Evolutionary conservation across 2,888 invertebrate species (phyloP).

Genomic region (Limnephilus rhombicus): DNA sequence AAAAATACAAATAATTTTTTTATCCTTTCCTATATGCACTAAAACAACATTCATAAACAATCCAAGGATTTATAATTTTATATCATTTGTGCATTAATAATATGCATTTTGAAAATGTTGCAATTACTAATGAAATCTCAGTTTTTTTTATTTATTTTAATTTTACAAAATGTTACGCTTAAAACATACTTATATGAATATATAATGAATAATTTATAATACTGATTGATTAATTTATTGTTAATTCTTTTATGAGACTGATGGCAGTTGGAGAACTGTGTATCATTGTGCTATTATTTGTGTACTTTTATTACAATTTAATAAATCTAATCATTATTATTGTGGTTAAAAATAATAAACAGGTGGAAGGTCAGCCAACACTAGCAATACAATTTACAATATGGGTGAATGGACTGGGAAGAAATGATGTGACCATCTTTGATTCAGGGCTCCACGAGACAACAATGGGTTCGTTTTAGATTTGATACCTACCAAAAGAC

Average conservation of each 20-base stretch:
- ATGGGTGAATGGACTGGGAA: neutral
- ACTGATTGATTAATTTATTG: neutral
- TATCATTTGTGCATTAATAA: neutral
- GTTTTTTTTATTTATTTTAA: neutral
- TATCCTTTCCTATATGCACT: neutral
- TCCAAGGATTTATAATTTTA: neutral
- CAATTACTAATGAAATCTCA: conserved; percentile 1
- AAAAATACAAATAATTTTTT: neutral
- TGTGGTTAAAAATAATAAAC: neutral
- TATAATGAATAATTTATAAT: neutral
- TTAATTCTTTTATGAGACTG: neutral
- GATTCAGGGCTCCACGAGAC: conserved; percentile 37
- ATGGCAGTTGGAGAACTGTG: neutral
- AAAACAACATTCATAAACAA: conserved; percentile 1
- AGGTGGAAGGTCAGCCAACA: neutral
- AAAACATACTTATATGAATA: conserved; percentile 1
- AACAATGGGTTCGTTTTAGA: neutral
- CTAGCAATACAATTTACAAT: neutral
- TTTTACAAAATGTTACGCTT: neutral
- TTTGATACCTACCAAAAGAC: neutral
- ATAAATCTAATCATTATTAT: neutral
- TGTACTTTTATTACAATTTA: neutral
- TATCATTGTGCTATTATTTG: neutral
- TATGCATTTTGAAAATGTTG: neutral
- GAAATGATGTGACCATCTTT: conserved; percentile 21